A percentile compares a stretch with the other conserved stretches of the same genome.
Conservation (phyloP, 2,888 invertebrate genomes). For the Chrysotoxum bicinctum region DNA sequence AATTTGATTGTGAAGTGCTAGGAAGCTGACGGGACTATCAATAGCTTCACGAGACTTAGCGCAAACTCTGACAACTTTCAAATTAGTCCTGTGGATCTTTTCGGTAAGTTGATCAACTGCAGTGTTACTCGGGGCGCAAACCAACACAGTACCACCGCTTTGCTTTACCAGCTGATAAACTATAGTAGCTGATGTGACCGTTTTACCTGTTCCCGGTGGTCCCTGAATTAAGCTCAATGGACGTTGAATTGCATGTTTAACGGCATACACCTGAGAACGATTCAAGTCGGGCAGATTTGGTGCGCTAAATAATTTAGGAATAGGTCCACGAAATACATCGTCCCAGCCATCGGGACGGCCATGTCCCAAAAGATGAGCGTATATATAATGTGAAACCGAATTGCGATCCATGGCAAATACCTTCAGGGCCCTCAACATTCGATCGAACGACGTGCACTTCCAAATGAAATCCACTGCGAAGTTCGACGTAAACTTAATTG, state of each 20-base stretch:
- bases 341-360: constrained; percentile 97
- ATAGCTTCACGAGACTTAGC: constrained; percentile 99
- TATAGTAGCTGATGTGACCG: constrained; percentile 99
- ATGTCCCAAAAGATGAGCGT: constrained; percentile 96
- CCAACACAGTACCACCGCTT: constrained; percentile 96
- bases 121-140: constrained; percentile 99
- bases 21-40: constrained; percentile 97
- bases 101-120: constrained; percentile 99
- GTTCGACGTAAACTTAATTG: constrained; percentile 95
- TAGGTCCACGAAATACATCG: constrained; percentile 92
- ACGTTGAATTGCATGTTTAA: constrained; percentile 97
- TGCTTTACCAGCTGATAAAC: constrained; percentile 98
- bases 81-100: constrained; percentile 98
- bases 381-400: constrained; percentile 98
- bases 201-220: constrained; percentile 95
- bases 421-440: constrained; percentile 96
- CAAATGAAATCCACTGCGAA: constrained; percentile 99
- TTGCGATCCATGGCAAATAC: constrained; percentile 98
- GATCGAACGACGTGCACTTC: constrained; percentile 99
- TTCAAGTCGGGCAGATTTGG: constrained; percentile 99
- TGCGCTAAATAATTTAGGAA: constrained; percentile 98
- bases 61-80: constrained; percentile 96
- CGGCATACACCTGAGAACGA: constrained; percentile 98
- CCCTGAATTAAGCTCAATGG: constrained; percentile 98
- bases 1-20: constrained; percentile 98